Base-by-base conservation (phyloP, 92 coral and sea anemone genomes). In the Pocillopora grandis region DNA sequence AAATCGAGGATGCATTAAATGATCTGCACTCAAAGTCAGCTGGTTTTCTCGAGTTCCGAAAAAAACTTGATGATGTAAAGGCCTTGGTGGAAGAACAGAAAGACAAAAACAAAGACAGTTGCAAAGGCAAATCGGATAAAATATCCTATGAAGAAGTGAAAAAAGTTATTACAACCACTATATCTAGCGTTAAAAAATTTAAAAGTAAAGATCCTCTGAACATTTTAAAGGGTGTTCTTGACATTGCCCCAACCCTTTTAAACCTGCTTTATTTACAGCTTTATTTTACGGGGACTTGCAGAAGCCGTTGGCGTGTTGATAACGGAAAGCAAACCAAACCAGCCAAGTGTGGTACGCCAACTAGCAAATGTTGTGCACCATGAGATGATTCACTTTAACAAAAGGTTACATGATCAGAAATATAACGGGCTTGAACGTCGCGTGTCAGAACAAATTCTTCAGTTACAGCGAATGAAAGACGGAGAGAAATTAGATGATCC, bases 281-380 rank as follows among this genome's bases (percentile, higher is more conserved):
- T 16, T 18, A 21, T 56, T 67, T 20, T 67, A 36, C 20, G n/a
- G 20, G 18, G 49, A 35, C 1, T 80, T 18, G 36, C 76, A 16
- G 12, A 62, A 12, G 27, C 52, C 58, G 63, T 80, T 68, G 66
- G 84, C 18, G 76, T 59, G 48, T 42, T 80, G 66, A 23, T 80
- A 21, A 62, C 76, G 1, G 17, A 31, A 36, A 55, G 48, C 64
- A 82, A 82, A 35, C 86, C 78, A 31, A 10, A 20, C 0, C 66
- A 82, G 58, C 78, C 86, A n/a, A 71, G 79, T 71, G 69, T 82
- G 59, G 77, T 82, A 23, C 79, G 69, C 4, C 83, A 79, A 21
- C 73, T 79, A 60, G 42, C 74, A 19, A 23, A 79, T 42, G 60
- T 64, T 35, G 86, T 82, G 0, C 31, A 82, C 31, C 18, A 58